Evolutionary conservation across 2,113 vertebrate species (phyloP).

Genomic region (Orientallactaga bullata): DNA sequence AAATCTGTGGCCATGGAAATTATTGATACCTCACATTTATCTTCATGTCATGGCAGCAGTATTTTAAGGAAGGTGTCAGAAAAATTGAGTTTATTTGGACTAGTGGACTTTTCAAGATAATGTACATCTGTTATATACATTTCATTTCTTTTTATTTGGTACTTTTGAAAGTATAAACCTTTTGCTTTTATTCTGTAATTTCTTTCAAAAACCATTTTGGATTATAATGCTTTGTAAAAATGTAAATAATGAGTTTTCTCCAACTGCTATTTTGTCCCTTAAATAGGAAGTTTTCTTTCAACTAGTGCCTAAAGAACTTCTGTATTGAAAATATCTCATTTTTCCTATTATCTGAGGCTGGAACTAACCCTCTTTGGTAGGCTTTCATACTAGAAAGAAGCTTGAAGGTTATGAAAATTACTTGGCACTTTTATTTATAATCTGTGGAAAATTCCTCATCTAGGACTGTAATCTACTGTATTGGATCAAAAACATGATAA

Average conservation of each 20-base stretch:
- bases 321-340: not conserved
- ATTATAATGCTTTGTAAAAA: constrained; percentile 26
- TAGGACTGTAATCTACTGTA: not conserved
- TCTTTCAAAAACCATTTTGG: constrained; percentile 23
- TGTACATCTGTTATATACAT: constrained; percentile 14
- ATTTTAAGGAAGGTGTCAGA: constrained; percentile 49
- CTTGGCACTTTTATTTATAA: not conserved
- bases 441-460: not conserved
- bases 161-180: not conserved
- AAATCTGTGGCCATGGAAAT: constrained; percentile 71
- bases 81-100: not conserved
- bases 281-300: constrained; percentile 26
- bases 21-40: constrained; percentile 60
- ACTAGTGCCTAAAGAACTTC: not conserved
- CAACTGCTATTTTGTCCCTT: constrained; percentile 31
- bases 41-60: constrained; percentile 44
- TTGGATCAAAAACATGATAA: not conserved
- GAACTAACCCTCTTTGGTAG: not conserved
- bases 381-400: not conserved
- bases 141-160: constrained; percentile 12
- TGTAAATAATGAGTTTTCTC: constrained; percentile 5
- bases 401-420: not conserved
- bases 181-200: constrained; percentile 38
- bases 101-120: constrained; percentile 41
- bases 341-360: not conserved